Evolutionary conservation across 2,797 vertebrate species (phyloP).

Genomic region (Helostoma temminkii): DNA sequence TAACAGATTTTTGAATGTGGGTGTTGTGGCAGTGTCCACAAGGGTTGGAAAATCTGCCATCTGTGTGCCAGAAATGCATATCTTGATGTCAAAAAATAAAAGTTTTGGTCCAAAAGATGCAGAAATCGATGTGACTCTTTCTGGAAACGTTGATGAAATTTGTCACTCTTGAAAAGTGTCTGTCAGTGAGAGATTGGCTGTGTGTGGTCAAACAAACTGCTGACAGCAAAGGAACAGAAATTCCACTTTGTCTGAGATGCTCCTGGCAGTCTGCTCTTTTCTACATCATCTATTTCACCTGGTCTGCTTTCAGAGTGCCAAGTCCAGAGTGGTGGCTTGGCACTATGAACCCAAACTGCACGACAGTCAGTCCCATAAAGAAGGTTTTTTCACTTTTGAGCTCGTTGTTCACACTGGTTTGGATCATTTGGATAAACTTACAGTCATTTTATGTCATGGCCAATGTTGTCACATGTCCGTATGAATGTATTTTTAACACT

Average conservation of each 20-base stretch:
- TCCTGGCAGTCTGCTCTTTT: slow-evolving; percentile 53
- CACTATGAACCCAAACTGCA: slow-evolving; percentile 9
- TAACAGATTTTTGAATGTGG: not conserved
- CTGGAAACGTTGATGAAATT: not conserved
- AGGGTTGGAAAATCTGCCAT: too few relatives aligned
- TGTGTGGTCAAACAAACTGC: slow-evolving; percentile 33
- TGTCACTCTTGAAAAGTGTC: not conserved
- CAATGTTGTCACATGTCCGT: not conserved
- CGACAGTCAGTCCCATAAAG: slow-evolving; percentile 10
- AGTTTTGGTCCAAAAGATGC: not conserved
- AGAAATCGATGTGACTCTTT: too few relatives aligned
- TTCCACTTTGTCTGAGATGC: slow-evolving; percentile 58
- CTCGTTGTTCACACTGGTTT: slow-evolving; percentile 6
- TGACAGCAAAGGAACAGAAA: slow-evolving; percentile 40
- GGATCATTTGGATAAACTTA: not conserved
- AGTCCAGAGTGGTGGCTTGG: slow-evolving; percentile 37
- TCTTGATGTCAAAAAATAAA: too few relatives aligned
- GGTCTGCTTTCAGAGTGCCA: slow-evolving; percentile 35
- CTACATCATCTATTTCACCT: slow-evolving; percentile 49
- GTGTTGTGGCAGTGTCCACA: too few relatives aligned
- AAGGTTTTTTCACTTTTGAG: not conserved
- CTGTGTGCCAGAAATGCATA: too few relatives aligned
- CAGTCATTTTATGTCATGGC: not conserved
- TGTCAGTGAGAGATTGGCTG: slow-evolving; percentile 14
- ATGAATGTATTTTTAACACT: not conserved